Conservation (phyloP, 2,888 invertebrate species). For the Apomyelois bistriatella region DNA sequence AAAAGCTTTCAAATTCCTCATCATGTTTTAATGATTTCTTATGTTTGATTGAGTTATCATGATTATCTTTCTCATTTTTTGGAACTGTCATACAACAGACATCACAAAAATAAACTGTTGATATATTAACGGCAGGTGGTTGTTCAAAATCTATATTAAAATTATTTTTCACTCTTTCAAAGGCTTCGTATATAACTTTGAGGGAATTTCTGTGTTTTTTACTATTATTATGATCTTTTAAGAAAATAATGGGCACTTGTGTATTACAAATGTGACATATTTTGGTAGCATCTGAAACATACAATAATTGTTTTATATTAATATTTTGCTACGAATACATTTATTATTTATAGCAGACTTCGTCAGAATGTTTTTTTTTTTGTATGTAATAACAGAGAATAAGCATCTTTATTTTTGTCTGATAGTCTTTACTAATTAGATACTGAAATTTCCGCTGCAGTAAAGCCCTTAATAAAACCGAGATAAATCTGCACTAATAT, state of each 20-base stretch:
- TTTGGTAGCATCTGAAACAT: conserved; percentile 17
- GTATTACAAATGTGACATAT: conserved; percentile 38
- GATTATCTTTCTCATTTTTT: conserved; percentile 21
- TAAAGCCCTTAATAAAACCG: too few relatives aligned
- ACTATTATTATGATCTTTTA: conserved; percentile 30
- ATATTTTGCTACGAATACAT: too few relatives aligned
- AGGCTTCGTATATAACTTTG: conserved; percentile 30
- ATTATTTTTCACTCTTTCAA: conserved; percentile 25
- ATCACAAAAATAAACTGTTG: conserved; percentile 31
- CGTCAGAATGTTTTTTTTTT: too few relatives aligned
- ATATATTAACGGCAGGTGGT: neutral
- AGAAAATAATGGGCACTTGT: conserved; percentile 31
- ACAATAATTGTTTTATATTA: neutral
- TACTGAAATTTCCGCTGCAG: too few relatives aligned
- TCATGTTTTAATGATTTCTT: conserved; percentile 26
- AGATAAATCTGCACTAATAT: too few relatives aligned
- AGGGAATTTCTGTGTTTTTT: conserved; percentile 29
- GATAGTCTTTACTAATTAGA: too few relatives aligned
- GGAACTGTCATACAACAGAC: conserved; percentile 26
- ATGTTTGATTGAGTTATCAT: conserved; percentile 28
- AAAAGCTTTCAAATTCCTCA: conserved; percentile 25
- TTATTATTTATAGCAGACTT: too few relatives aligned
- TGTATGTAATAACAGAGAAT: too few relatives aligned
- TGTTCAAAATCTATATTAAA: conserved; percentile 5
- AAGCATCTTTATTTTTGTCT: too few relatives aligned